Conservation (phyloP, 2,797 vertebrate species). For the Melanotaenia boesemani region DNA sequence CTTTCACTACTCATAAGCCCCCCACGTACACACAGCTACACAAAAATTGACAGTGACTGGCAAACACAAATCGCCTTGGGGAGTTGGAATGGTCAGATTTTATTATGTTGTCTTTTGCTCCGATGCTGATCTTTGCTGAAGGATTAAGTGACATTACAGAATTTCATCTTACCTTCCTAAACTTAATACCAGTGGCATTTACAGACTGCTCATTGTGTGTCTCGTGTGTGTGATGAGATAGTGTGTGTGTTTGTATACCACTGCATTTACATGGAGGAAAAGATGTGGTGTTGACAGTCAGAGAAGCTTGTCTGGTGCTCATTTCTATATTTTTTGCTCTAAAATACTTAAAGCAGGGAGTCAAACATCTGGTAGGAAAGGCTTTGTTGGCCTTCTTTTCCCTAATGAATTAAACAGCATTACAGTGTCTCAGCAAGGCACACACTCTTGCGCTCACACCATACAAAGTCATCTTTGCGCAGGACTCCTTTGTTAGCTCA, state of each 20-base stretch:
- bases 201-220: slow-evolving; percentile 32
- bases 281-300: slow-evolving; percentile 26
- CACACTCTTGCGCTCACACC: slow-evolving; percentile 11
- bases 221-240: not conserved
- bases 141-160: slow-evolving; percentile 77
- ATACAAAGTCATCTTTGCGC: slow-evolving; percentile 39
- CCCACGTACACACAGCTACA: slow-evolving; percentile 2
- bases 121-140: slow-evolving; percentile 68
- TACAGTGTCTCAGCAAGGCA: slow-evolving; percentile 16
- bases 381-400: slow-evolving; percentile 54
- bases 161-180: slow-evolving; percentile 67
- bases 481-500: slow-evolving; percentile 50
- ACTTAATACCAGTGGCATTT: slow-evolving; percentile 69
- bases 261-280: slow-evolving; percentile 16
- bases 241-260: not conserved
- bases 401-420: slow-evolving; percentile 47
- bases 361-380: slow-evolving; percentile 58
- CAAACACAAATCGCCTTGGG: slow-evolving; percentile 55
- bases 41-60: slow-evolving; percentile 34
- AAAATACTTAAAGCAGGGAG: slow-evolving; percentile 35
- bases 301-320: slow-evolving; percentile 12
- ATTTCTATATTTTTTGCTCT: slow-evolving; percentile 47
- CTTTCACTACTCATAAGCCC: not conserved
- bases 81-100: slow-evolving; percentile 63
- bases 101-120: slow-evolving; percentile 59